Evolutionary conservation across 2,888 invertebrate species (phyloP), one percentile per base, ranked within the genome.

Genomic region (Pachydiplax longipennis): DNA sequence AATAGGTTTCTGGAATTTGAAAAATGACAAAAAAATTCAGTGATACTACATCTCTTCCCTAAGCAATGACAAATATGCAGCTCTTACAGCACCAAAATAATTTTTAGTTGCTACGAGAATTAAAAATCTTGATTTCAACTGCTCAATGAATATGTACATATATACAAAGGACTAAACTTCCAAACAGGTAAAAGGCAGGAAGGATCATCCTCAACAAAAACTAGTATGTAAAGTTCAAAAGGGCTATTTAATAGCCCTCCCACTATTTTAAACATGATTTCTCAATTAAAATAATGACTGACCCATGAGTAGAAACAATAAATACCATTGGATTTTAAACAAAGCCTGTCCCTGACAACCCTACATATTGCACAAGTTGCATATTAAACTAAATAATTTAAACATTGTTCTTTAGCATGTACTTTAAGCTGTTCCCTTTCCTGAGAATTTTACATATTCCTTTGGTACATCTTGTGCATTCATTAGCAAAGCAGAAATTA

Each of bases 391-490:
- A 18, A 61, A 61, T 18, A n/a, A 61, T 61, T 37, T 18, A 83
- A 53, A 37, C 31, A 31, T 37, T 31, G 1, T 48, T 15, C 6
- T 61, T 61, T 61, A n/a, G 53, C 61, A 37, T 35, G 8, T 61
- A 61, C 37, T 58, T 61, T 40, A 13, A 53, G 18, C 53, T 25
- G 12, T 31, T 58, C 58, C 53, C 35, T 10, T 87, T 87, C 61
- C 61, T 87, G 87, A 87, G 61, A 61, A 87, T 61, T 58, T 58
- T 58, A 61, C 35, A 87, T 58, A 87, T 87, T 15, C 61, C 61
- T 87, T 87, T 87, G 87, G 61, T 87, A 87, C 61, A 65, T 61
- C n/a, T 83, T 35, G 58, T 65, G 61, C 65, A 65, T 58, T 15
- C 18, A 10, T 61, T 35, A 40, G 40, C 48, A 40, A 37, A 61